Base-by-base conservation (phyloP, 2,797 vertebrate species). In the Anguilla anguilla region DNA sequence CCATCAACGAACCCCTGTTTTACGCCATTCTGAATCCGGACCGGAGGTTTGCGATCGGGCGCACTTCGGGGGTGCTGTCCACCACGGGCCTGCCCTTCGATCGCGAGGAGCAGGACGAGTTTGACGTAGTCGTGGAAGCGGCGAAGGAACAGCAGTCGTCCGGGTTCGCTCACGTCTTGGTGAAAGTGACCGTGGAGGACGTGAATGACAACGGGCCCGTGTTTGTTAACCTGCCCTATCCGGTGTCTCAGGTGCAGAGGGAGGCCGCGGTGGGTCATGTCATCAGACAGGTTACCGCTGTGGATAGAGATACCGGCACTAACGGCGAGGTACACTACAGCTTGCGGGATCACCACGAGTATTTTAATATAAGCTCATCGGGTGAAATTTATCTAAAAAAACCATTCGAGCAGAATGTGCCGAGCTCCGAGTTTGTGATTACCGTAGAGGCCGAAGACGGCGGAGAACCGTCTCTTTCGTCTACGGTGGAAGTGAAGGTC, bases 181-280 rank as follows among this genome's bases (percentile, higher is more conserved):
- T 99, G 55, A 98, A 96, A 83, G 96, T 99, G 90, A 94, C 89
- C 0, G 92, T 99, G 0, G 97, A 98, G 90, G 99, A 99, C 81
- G 91, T 95, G 83, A 99, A 99, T 74, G 99, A 99, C 93, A 99
- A 99, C 0, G 92, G 93, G 11, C 99, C 99, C 0, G 94, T 97
- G 94, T 99, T 99, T 91, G 95, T 99, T 88, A 98, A 97, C 93
- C 96, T 99, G 90, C 99, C 99, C 0, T 99, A 99, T 94, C 98
- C 98, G 0, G 97, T 97, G 4, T 43, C 74, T 39, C 93, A 97
- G 6, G 96, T 99, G 69, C 98, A 98, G 91, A 95, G 98, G 90
- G 98, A 99, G 0, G 95, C 97, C 0, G 96, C 96, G 83, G 95
- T 95, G 86, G 98, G 97, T 79, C 97, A 98, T 0, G 84, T 97